Percentiles rank a stretch among this genome's conserved stretches.
Conservation (phyloP, 2,888 invertebrate species). For the Rhogogaster chlorosoma region DNA sequence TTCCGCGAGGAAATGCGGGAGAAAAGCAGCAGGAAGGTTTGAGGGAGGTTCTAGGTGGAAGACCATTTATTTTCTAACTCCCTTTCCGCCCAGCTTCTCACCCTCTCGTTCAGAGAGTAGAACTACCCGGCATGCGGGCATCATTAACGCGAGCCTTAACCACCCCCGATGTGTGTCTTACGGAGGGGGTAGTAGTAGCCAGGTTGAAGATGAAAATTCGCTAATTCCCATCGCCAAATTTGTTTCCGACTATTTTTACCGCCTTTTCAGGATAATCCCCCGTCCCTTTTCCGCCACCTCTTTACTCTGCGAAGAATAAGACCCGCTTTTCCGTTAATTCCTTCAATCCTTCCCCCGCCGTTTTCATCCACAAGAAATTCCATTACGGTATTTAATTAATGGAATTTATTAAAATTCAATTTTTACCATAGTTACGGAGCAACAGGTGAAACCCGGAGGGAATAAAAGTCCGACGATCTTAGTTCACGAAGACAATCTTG, state of each 20-base stretch:
- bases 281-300: background rate
- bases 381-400: background rate
- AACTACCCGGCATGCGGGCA: conserved; percentile 65
- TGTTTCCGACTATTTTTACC: background rate
- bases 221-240: background rate
- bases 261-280: too few relatives aligned
- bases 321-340: background rate
- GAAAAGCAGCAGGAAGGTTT: background rate
- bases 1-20: background rate
- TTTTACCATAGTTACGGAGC: background rate
- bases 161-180: conserved; percentile 68
- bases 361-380: background rate
- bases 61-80: conserved; percentile 69
- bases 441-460: background rate
- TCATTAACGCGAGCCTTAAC: conserved; percentile 74
- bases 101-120: background rate
- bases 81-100: background rate
- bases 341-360: background rate
- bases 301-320: background rate
- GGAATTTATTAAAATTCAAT: background rate
- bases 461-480: too few relatives aligned
- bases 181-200: conserved; percentile 48
- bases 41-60: conserved; percentile 43
- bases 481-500: too few relatives aligned
- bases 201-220: background rate